Evolutionary conservation across 2,113 vertebrate species (phyloP).

Genomic region (Solenodon paradoxus): DNA sequence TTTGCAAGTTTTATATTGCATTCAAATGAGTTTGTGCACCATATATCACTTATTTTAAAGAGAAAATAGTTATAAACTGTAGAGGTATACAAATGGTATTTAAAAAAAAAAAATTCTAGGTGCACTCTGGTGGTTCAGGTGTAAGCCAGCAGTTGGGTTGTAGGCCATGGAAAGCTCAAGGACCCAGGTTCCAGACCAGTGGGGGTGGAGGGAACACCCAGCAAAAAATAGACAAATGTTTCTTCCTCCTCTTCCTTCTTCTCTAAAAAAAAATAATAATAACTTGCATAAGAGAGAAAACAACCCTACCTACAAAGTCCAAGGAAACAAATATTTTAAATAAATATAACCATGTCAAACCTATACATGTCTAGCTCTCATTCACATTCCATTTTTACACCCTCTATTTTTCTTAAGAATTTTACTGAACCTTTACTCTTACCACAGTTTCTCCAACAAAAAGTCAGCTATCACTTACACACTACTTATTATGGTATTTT

Average conservation of each 20-base stretch:
- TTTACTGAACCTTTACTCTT: conserved; percentile 30
- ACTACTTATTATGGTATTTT: conserved; percentile 36
- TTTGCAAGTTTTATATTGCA: conserved; percentile 37
- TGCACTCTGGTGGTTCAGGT: too few species aligned
- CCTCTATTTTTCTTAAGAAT: conserved; percentile 38
- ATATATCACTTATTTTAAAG: neutral
- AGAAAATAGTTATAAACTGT: neutral
- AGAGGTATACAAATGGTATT: neutral
- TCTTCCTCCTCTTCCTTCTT: too few species aligned
- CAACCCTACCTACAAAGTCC: neutral
- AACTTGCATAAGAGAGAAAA: conserved; percentile 5
- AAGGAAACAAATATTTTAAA: conserved; percentile 25
- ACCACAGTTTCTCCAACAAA: conserved; percentile 35
- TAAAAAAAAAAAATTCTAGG: conserved; percentile 14
- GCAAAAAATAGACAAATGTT: too few species aligned
- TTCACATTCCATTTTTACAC: neutral
- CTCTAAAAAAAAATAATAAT: too few species aligned
- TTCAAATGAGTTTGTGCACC: conserved; percentile 51
- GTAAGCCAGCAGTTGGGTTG: too few species aligned
- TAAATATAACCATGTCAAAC: neutral
- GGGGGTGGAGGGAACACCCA: too few species aligned
- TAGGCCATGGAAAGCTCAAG: too few species aligned
- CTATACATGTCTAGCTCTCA: neutral
- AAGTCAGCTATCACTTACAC: conserved; percentile 44
- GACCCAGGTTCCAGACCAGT: too few species aligned